phyloP scores from a whole-genome alignment of 2,113 vertebrate genomes.

The Cardinalis cardinalis region DNA sequence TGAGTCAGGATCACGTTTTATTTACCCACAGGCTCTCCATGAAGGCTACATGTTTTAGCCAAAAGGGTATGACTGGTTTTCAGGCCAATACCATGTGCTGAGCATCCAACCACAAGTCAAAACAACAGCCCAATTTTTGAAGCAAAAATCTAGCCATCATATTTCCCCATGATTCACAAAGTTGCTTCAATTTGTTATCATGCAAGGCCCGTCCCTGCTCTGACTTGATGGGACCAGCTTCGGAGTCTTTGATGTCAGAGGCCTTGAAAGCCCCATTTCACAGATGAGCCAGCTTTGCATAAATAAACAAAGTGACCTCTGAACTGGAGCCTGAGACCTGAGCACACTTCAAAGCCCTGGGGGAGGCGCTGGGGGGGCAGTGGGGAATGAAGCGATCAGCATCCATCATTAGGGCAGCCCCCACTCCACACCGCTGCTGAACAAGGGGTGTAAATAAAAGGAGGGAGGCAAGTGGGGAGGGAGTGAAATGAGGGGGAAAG shows the following conservation, averaged over 20 bases:
- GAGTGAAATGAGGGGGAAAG: conserved; percentile 61
- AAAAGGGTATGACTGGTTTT: not conserved
- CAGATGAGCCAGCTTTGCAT: conserved; percentile 76
- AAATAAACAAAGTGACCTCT: conserved; percentile 77
- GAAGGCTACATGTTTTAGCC: not conserved
- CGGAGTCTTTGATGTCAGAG: conserved; percentile 68
- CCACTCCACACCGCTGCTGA: not conserved
- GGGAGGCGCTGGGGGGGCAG: not conserved
- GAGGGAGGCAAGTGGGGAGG: conserved; percentile 3
- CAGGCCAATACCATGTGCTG: not conserved
- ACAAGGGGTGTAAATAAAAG: conserved; percentile 51
- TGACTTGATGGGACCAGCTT: conserved; percentile 60
- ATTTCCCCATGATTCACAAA: conserved; percentile 18
- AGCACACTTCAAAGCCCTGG: conserved; percentile 71
- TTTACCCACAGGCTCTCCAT: conserved; percentile 7
- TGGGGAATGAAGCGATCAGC: conserved; percentile 66
- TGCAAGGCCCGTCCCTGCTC: conserved; percentile 50
- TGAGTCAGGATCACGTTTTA: not conserved
- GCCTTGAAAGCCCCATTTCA: conserved; percentile 71
- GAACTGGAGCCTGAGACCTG: conserved; percentile 70
- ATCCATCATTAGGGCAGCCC: conserved; percentile 62
- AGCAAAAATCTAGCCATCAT: not conserved
- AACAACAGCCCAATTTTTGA: not conserved
- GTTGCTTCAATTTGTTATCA: conserved; percentile 55
- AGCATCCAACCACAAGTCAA: not conserved